Evolutionary conservation across 2,888 invertebrate species (phyloP), one percentile per base, ranked within the genome.

Genomic region (Lithophane ornitopus): DNA sequence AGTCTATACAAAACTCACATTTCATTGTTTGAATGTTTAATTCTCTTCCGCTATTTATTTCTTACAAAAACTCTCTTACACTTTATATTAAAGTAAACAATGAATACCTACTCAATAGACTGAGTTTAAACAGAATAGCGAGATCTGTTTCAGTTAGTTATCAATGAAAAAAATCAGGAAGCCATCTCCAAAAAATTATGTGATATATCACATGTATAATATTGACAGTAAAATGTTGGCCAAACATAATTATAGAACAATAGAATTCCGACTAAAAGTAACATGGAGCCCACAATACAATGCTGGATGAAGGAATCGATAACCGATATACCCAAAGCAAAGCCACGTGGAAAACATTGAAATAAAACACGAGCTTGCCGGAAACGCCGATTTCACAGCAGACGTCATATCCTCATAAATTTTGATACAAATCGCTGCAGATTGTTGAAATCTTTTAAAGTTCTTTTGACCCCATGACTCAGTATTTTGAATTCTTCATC

Each of bases 391-490:
- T 70, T 67, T 63, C 56, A 70, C 41, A 61, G 14, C n/a, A 44
- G 22, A 67, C 49, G 52, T 71, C 66, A 65, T 34, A 44, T 68
- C 56, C 52, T 22, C n/a, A 70, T 69, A 71, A 65, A 81, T 58
- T 52, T 62, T 39, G 7, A 54, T 61, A 52, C 34, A 22, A 74
- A 74, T 14, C 39, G 49, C 56, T 28, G 44, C 14, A 16, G 11
- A 65, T 67, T 39, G 52, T 58, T 75, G 34, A 75, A 59, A 58
- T 52, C n/a, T 69, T 76, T 74, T 61, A 70, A 66, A 52, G 56
- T 63, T 62, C 16, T 71, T 78, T 70, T 72, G 56, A 59, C 69
- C 62, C 63, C 46, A 63, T 78, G 78, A 74, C 54, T 85, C 73
- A 78, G 67, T 41, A 54, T 68, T 74, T 69, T 71, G 28, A 74